These are phyloP conservation scores for Hymenopus coronatus DNA, from an alignment of 2,888 invertebrate genomes.

Conservation along the genomic window DNA sequence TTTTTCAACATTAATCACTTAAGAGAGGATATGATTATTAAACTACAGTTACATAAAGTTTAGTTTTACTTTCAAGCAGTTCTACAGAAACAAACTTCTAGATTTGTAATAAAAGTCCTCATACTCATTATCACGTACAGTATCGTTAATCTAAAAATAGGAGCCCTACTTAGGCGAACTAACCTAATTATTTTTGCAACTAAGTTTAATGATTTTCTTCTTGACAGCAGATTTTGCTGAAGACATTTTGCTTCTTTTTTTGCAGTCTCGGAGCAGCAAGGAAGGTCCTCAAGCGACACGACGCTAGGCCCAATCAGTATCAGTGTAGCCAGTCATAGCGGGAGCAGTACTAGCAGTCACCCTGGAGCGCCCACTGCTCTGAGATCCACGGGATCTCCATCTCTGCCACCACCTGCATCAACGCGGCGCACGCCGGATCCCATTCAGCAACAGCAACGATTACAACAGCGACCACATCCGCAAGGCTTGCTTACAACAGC, in stretches of 20 bases:
- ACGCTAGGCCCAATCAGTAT: conserved; percentile 40
- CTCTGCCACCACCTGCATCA: neutral
- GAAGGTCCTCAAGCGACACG: conserved; percentile 32
- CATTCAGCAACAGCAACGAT: neutral
- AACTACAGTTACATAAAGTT: too few species aligned
- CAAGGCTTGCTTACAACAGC: conserved; percentile 25
- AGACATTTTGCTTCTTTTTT: neutral
- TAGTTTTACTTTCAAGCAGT: too few species aligned
- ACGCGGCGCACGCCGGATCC: neutral
- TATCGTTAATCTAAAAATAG: too few species aligned
- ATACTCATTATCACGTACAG: too few species aligned
- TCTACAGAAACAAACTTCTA: too few species aligned
- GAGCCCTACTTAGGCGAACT: too few species aligned
- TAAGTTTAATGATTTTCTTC: too few species aligned
- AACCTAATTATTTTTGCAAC: too few species aligned
- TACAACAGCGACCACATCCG: neutral
- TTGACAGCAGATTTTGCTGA: too few species aligned
- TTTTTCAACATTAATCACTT: too few species aligned
- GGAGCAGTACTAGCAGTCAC: neutral
- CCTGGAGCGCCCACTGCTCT: neutral
- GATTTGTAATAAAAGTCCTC: too few species aligned
- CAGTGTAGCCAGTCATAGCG: conserved; percentile 33
- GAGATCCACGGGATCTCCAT: neutral
- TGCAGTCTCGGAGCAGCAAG: conserved; percentile 9
- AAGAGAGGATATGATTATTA: too few species aligned